Base-by-base conservation (phyloP, 2,888 invertebrate genomes). In the Apamea sordens region DNA sequence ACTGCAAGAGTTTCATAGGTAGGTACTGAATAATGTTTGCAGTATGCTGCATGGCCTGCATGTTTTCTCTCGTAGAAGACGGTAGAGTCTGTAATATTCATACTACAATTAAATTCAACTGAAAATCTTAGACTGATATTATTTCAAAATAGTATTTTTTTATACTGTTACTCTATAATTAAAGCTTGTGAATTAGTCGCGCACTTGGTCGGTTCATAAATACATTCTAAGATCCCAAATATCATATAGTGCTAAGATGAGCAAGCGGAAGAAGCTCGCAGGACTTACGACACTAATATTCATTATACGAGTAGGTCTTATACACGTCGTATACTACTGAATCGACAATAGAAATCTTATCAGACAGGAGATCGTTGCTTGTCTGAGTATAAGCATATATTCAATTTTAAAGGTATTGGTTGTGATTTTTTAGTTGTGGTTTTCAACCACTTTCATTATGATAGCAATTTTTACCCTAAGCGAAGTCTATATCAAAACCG, bases 201-300 rank as follows among this genome's bases (percentile, higher is more conserved):
- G 36, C 50, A 82, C 41, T 75, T 53, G 50, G 24, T 67, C 41
- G 44, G 50, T 61, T 82, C 56, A 68, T 61, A n/a, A 67, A 61
- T 61, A 67, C 59, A 79, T 71, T 81, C 28, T n/a, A 59, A 24
- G 36, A 64, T 81, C 36, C 3, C 24, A n/a, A 73, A 73, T 61
- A 67, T 50, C 50, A 82, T 73, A 73, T 79, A 67, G 47, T 59
- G 71, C 59, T 15, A 65, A 64, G 24, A 59, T 11, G 28, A 47
- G 21, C 28, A 28, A 59, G 44, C 41, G 32, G 41, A 74, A 68
- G 67, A 53, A 61, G 24, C 61, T 82, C 36, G 24, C 67, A 82
- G 59, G 59, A 61, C 50, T 61, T 73, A 21, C 28, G 21, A 59
- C 56, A 64, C 56, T 56, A 44, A 63, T 32, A 32, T 59, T 72